Conservation (phyloP, 2,797 vertebrate species). For the Ambastaia sidthimunki region DNA sequence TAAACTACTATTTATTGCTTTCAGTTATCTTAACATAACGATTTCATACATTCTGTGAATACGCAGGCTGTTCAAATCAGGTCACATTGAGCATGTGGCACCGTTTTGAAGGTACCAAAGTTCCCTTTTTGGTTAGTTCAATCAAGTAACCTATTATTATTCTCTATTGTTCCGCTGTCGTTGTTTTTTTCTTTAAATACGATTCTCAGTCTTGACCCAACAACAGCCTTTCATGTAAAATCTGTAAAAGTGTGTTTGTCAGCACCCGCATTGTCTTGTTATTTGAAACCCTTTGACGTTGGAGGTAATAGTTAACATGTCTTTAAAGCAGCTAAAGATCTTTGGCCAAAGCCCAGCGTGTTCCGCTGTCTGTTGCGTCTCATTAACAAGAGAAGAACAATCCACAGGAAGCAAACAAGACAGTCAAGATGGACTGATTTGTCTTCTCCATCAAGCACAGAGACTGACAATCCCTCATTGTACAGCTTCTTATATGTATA, state of each 20-base stretch:
- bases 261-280: conserved; percentile 23
- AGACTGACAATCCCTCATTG: conserved; percentile 30
- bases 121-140: not conserved
- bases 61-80: conserved; percentile 48
- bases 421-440: conserved; percentile 36
- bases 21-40: conserved; percentile 8
- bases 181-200: conserved; percentile 14
- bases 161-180: not conserved
- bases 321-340: conserved; percentile 47
- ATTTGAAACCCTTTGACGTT: conserved; percentile 35
- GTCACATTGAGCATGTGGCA: conserved; percentile 27
- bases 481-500: conserved; percentile 26
- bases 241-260: conserved; percentile 50
- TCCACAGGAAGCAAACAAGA: conserved; percentile 57
- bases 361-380: conserved; percentile 42
- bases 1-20: not conserved
- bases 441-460: not conserved
- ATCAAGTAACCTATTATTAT: not conserved
- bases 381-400: conserved; percentile 58
- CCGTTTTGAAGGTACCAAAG: not conserved
- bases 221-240: conserved; percentile 12
- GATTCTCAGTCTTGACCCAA: conserved; percentile 6
- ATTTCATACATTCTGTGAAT: conserved; percentile 55
- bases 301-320: conserved; percentile 62
- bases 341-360: conserved; percentile 43